Evolutionary conservation across 2,113 vertebrate species (phyloP).

Genomic region (Eira barbara): DNA sequence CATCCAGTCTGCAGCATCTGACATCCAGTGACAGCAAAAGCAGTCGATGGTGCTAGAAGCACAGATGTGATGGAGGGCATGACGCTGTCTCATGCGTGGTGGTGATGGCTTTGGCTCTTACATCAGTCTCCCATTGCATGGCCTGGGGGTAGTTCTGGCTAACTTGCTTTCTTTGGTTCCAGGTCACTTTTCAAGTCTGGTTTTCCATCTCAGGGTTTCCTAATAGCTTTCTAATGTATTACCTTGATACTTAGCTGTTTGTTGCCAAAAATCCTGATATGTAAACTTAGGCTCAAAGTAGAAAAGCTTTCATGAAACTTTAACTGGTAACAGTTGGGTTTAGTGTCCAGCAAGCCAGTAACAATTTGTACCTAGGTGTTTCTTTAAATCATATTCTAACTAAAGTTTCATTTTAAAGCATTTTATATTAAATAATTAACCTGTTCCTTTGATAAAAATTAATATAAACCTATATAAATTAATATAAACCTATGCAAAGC

Average conservation of each 20-base stretch:
- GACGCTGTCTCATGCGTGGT: rapidly evolving
- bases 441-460: neutral
- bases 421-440: neutral
- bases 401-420: neutral
- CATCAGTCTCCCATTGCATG: too few relatives aligned
- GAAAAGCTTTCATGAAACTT: neutral
- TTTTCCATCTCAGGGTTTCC: neutral
- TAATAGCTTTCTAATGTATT: neutral
- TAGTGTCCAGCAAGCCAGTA: neutral
- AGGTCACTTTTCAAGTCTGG: neutral
- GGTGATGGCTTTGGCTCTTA: too few relatives aligned
- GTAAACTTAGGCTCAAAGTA: neutral
- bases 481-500: neutral
- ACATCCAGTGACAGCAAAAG: neutral
- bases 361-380: neutral
- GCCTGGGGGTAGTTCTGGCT: neutral
- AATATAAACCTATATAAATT: neutral
- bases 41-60: neutral
- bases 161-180: neutral
- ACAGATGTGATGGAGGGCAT: neutral
- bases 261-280: neutral
- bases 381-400: neutral
- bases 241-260: neutral
- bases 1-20: neutral
- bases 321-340: neutral